phyloP scores from a whole-genome alignment of 2,888 invertebrate genomes.

The Lithodes maja region DNA sequence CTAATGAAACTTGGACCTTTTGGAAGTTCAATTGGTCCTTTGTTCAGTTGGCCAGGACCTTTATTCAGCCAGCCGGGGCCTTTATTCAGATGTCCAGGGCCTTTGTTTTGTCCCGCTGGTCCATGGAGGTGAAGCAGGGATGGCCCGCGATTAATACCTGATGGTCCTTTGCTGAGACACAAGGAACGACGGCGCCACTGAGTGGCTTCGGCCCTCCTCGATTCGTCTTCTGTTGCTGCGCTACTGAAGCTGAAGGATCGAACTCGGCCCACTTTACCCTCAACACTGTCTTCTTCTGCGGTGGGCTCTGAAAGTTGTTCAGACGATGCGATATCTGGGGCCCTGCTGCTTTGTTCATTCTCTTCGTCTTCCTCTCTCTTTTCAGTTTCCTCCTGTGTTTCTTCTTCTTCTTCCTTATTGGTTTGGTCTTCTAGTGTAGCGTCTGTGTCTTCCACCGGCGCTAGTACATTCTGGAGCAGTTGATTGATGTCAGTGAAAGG shows the following conservation, averaged over 20 bases:
- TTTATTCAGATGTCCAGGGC: slow-evolving; percentile 53
- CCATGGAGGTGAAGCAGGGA: slow-evolving; percentile 39
- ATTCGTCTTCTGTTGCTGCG: slow-evolving; percentile 24
- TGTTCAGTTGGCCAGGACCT: slow-evolving; percentile 45
- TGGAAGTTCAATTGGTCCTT: slow-evolving; percentile 30
- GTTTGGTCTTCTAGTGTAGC: neutral
- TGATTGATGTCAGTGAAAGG: slow-evolving; percentile 36
- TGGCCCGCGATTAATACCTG: slow-evolving; percentile 49
- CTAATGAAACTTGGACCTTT: slow-evolving; percentile 45
- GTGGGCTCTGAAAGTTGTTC: neutral
- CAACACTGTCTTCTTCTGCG: neutral
- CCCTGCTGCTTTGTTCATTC: neutral
- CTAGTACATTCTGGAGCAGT: slow-evolving; percentile 34
- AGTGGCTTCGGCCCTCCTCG: neutral
- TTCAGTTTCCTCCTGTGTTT: neutral
- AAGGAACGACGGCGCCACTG: slow-evolving; percentile 34
- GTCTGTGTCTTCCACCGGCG: slow-evolving; percentile 1
- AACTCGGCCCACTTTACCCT: slow-evolving; percentile 24
- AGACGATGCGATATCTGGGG: neutral
- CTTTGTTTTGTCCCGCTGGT: slow-evolving; percentile 47
- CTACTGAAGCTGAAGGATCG: slow-evolving; percentile 45
- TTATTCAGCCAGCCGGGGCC: slow-evolving; percentile 55
- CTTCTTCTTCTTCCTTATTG: neutral
- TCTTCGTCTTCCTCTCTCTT: neutral
- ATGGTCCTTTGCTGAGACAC: slow-evolving; percentile 54